Base-by-base conservation (phyloP, 2,113 vertebrate genomes). In the Aix galericulata region DNA sequence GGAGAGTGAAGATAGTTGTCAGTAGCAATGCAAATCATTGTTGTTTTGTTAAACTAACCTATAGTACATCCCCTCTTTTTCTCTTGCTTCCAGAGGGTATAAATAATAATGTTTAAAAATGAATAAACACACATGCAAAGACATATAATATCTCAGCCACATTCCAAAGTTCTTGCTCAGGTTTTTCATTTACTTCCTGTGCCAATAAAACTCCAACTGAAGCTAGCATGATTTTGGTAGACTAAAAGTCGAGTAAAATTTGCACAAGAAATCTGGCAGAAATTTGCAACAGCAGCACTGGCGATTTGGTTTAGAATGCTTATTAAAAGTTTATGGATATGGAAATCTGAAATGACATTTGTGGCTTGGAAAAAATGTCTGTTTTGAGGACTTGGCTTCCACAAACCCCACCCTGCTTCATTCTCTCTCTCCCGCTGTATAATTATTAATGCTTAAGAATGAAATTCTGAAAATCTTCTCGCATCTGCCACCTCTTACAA, bases 1-100 rank as follows among this genome's bases (percentile, higher is more conserved):
- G 96, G 94, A 97, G 94, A 97, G 87, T 96, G 76, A 96, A 97
- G 97, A 97, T 69, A 97, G 97, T 95, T 98, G 97, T 97, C 97
- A 97, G 95, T 95, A 97, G 97, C 96, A 97, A 97, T 98, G 97
- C 96, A 97, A 98, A 97, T 98, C 97, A 97, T 36, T 40, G 67
- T 91, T 95, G 91, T 96, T 97, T 90, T 95, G 64, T 93, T 94
- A 95, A 95, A 96, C 69, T 94, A 93, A 91, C 89, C 78, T 94
- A 72, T 74, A 86, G 78, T 89, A 95, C 76, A 50, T 85, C 52
- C 34, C 60, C 8, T 32, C 16, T 13, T 66, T 44, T n/a, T 68
- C 56, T 82, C 58, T 92, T 89, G 34, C 89, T 95, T 96, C 92
- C 86, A 96, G 86, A 85, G 67, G 50, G 40, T 73, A 96, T 96